Evolutionary conservation across 2,888 invertebrate genomes (phyloP).

Genomic region (Agriopis leucophaearia): DNA sequence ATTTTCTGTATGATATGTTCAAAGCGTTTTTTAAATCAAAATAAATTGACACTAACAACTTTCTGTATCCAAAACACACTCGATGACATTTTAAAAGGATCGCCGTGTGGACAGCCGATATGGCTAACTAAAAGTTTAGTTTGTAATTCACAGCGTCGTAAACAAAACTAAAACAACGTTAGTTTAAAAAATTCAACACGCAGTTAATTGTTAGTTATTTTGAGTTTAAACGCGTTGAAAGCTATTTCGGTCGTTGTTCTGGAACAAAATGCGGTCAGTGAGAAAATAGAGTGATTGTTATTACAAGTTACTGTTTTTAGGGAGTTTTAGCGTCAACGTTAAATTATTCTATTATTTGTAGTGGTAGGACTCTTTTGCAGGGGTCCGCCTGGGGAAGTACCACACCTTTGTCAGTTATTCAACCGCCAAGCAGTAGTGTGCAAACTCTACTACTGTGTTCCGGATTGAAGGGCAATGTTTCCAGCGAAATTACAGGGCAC

Average conservation of each 20-base stretch:
- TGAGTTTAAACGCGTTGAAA: slow-evolving; percentile 11
- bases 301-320: not conserved
- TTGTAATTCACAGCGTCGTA: slow-evolving; percentile 7
- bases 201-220: slow-evolving; percentile 22
- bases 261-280: slow-evolving; percentile 14
- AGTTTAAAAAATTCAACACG: slow-evolving; percentile 10
- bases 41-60: slow-evolving; percentile 5
- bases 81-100: slow-evolving; percentile 18
- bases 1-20: not conserved
- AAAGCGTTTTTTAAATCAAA: slow-evolving; percentile 1
- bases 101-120: slow-evolving; percentile 5
- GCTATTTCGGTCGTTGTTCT: slow-evolving; percentile 10
- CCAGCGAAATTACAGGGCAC: no score
- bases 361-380: no score
- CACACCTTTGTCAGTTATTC: no score
- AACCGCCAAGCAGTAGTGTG: no score
- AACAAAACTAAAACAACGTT: not conserved
- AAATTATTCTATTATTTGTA: no score
- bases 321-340: not conserved
- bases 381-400: no score
- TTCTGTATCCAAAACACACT: not conserved
- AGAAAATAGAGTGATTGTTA: slow-evolving; percentile 17
- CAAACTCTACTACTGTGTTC: no score
- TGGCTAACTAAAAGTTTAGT: slow-evolving; percentile 13
- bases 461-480: no score